These are phyloP conservation scores for Propithecus deckenii DNA, from an alignment of 2,797 vertebrate species.

Conservation along the genomic window DNA sequence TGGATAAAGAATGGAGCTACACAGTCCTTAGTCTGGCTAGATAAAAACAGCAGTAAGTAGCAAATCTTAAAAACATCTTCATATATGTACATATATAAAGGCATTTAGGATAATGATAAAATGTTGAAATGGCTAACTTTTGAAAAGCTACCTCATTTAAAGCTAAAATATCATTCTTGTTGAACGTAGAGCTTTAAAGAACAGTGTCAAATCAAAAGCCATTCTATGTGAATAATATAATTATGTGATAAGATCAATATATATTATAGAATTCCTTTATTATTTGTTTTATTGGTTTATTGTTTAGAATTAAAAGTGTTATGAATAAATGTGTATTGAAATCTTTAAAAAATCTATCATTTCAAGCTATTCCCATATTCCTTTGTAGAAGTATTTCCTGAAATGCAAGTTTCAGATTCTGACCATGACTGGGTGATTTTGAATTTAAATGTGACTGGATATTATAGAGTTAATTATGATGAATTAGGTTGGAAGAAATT, in stretches of 20 bases:
- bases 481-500: conserved; percentile 84
- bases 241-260: not conserved
- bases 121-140: conserved; percentile 31
- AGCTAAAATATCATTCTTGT: conserved; percentile 16
- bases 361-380: conserved; percentile 40
- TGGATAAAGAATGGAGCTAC: conserved; percentile 87
- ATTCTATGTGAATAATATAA: conserved; percentile 29
- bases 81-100: not conserved
- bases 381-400: conserved; percentile 84
- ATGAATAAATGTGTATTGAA: not conserved
- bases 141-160: conserved; percentile 1
- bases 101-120: not conserved
- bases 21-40: conserved; percentile 85
- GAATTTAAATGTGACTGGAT: conserved; percentile 86
- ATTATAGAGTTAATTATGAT: conserved; percentile 88
- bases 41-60: conserved; percentile 86
- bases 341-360: not conserved
- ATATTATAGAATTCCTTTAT: not conserved
- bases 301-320: not conserved
- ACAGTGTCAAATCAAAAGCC: conserved; percentile 4
- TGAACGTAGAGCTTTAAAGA: conserved; percentile 42
- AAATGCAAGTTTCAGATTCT: conserved; percentile 83
- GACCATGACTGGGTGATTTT: conserved; percentile 86
- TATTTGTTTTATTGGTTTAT: not conserved
- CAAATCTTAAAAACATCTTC: not conserved